These are phyloP conservation scores for Ellobius talpinus DNA, from an alignment of 2,113 vertebrate species.

Conservation along the genomic window DNA sequence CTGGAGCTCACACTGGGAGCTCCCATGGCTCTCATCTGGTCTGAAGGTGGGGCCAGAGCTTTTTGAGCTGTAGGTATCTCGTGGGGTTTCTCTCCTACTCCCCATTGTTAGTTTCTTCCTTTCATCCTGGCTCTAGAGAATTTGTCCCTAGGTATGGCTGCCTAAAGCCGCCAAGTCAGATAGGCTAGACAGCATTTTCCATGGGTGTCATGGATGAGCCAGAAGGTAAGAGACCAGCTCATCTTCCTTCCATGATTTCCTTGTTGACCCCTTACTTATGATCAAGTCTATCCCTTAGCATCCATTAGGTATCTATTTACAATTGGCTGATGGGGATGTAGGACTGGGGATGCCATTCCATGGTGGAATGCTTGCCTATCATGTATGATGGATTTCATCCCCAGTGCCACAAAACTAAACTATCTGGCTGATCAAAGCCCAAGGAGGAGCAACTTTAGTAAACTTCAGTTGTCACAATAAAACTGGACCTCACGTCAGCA, in stretches of 20 bases:
- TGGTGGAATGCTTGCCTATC: background rate
- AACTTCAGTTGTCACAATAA: background rate
- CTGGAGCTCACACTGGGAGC: conserved; percentile 27
- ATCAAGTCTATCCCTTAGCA: background rate
- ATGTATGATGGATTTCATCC: background rate
- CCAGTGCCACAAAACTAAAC: background rate
- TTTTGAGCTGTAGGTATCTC: conserved; percentile 70
- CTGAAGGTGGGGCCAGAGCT: conserved; percentile 50
- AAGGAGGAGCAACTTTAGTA: background rate
- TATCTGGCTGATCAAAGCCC: background rate
- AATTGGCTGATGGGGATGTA: background rate
- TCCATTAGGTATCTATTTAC: background rate
- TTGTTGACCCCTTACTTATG: background rate
- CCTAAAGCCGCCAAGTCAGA: background rate
- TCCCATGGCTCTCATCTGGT: conserved; percentile 43
- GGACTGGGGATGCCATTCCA: background rate
- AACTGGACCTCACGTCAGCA: background rate
- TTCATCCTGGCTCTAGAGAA: background rate
- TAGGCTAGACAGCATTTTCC: background rate
- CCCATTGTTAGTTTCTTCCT: background rate
- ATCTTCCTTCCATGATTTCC: background rate
- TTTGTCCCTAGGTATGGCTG: background rate
- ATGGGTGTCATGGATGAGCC: background rate
- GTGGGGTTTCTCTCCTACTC: background rate
- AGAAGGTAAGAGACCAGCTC: no score